These are phyloP conservation scores for Pseudomugil tenellus DNA, from an alignment of 2,797 vertebrate species.

Conservation along the genomic window DNA sequence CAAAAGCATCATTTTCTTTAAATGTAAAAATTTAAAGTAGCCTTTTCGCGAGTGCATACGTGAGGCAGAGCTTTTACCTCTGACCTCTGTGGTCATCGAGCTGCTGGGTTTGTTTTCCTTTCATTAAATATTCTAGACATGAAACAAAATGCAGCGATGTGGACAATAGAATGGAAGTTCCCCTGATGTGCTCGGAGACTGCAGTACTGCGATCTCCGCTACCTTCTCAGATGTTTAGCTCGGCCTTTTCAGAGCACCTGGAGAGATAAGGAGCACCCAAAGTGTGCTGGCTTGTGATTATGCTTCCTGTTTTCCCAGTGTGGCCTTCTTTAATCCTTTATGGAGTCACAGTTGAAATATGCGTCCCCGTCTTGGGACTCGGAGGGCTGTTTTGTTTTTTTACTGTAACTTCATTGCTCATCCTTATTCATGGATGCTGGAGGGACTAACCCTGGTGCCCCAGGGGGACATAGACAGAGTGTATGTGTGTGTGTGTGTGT, in stretches of 20 bases:
- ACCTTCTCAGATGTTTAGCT: conserved; percentile 55
- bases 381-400: conserved; percentile 8
- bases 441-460: conserved; percentile 56
- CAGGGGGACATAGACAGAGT: conserved; percentile 26
- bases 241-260: conserved; percentile 69
- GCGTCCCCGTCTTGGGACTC: conserved; percentile 44
- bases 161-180: conserved; percentile 78
- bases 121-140: conserved; percentile 45
- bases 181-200: conserved; percentile 67
- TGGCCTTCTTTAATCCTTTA: conserved; percentile 54
- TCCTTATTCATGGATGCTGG: conserved; percentile 38
- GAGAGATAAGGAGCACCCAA: conserved; percentile 69
- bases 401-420: conserved; percentile 65
- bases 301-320: conserved; percentile 67
- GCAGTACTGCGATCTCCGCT: conserved; percentile 45
- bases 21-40: too few relatives aligned
- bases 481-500: conserved; percentile 26
- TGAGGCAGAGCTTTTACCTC: neutral
- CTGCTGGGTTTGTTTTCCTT: conserved; percentile 50
- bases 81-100: conserved; percentile 23
- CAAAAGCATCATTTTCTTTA: neutral
- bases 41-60: neutral
- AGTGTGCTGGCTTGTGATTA: conserved; percentile 50
- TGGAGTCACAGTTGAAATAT: conserved; percentile 56
- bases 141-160: conserved; percentile 56